These are phyloP conservation scores for Antennarius striatus DNA, from an alignment of 2,113 vertebrate species.

Conservation along the genomic window DNA sequence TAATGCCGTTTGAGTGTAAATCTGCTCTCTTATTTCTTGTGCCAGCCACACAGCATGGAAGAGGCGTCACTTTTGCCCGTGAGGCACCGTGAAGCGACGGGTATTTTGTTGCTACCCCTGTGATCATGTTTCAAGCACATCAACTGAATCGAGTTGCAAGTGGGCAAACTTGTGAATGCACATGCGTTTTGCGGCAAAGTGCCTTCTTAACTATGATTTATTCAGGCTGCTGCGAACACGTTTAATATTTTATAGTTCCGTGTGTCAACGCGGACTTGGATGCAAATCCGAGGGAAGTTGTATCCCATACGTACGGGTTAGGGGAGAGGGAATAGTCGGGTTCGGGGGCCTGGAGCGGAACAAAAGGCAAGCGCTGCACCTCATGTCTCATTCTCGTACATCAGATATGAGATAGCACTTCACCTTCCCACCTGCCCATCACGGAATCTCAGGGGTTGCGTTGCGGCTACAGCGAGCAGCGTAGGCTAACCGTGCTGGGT, in stretches of 20 bases:
- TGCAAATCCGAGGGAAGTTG: constrained; percentile 33
- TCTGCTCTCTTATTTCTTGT: not conserved
- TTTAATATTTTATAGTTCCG: constrained; percentile 8
- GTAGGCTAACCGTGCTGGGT: constrained; percentile 55
- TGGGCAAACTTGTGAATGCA: constrained; percentile 20
- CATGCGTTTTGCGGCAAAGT: constrained; percentile 16
- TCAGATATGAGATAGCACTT: constrained; percentile 32
- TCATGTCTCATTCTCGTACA: constrained; percentile 38
- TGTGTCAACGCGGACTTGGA: constrained; percentile 16
- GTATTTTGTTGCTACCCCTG: constrained; percentile 30
- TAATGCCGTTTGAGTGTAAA: not conserved
- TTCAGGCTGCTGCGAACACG: constrained; percentile 6
- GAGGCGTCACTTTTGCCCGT: constrained; percentile 22
- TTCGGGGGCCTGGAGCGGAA: constrained; percentile 45
- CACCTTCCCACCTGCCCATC: constrained; percentile 32
- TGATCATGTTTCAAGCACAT: constrained; percentile 33
- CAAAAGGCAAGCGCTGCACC: constrained; percentile 44
- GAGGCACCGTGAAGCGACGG: constrained; percentile 3
- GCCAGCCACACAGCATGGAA: not conserved
- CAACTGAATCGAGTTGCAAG: constrained; percentile 10
- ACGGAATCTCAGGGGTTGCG: constrained; percentile 17
- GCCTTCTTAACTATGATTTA: constrained; percentile 25
- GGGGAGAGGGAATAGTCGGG: constrained; percentile 45
- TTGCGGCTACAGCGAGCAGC: constrained; percentile 6
- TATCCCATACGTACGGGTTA: constrained; percentile 25